Evolutionary conservation across 2,113 vertebrate genomes (phyloP).

Genomic region (Cynocephalus volans): DNA sequence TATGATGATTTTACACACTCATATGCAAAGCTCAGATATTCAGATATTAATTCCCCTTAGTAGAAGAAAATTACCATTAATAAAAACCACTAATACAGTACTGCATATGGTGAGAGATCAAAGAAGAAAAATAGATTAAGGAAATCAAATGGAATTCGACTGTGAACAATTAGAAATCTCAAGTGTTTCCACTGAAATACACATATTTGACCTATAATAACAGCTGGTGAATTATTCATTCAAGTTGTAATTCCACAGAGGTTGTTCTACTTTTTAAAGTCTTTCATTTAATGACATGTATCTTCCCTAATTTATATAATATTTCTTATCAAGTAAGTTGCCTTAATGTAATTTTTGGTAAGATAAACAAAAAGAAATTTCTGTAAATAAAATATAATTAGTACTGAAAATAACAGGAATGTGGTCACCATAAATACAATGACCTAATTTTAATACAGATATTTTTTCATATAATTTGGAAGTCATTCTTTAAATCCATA

Average conservation of each 20-base stretch:
- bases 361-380: constrained; percentile 60
- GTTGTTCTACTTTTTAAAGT: constrained; percentile 71
- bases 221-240: constrained; percentile 80
- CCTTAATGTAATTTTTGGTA: constrained; percentile 60
- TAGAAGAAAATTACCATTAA: constrained; percentile 59
- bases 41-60: constrained; percentile 71
- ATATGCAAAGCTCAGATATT: constrained; percentile 60
- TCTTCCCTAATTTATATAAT: constrained; percentile 71
- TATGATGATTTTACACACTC: constrained; percentile 48
- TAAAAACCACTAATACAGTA: constrained; percentile 71
- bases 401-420: constrained; percentile 64
- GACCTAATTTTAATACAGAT: constrained; percentile 62
- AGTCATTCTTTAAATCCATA: background rate
- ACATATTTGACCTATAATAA: constrained; percentile 83
- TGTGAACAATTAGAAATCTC: constrained; percentile 81
- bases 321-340: constrained; percentile 68
- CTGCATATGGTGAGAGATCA: constrained; percentile 76
- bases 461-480: constrained; percentile 25
- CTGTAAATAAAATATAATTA: constrained; percentile 73
- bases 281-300: constrained; percentile 68
- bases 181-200: constrained; percentile 73
- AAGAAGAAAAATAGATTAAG: constrained; percentile 80
- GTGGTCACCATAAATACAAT: constrained; percentile 15
- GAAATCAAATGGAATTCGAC: constrained; percentile 80
- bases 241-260: constrained; percentile 73